These are phyloP conservation scores for Silurus glanis DNA, from an alignment of 2,113 vertebrate genomes.

Conservation along the genomic window DNA sequence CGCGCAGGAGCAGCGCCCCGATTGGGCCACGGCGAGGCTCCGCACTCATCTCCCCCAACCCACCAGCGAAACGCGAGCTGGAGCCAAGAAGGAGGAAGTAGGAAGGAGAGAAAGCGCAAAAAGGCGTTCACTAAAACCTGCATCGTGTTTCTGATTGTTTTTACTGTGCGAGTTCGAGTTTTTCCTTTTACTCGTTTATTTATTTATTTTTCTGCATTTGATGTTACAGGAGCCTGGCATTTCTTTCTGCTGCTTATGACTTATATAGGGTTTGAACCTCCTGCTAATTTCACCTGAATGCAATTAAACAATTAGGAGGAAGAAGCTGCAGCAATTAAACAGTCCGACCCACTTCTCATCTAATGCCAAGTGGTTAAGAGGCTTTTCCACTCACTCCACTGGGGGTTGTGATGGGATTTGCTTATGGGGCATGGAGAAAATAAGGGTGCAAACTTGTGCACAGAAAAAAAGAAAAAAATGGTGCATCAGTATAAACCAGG, in stretches of 20 bases:
- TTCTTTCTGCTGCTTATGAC: background rate
- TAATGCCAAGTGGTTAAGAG: conserved; percentile 70
- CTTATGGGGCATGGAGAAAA: background rate
- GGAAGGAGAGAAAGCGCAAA: conserved; percentile 71
- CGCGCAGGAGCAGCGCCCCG: conserved; percentile 71
- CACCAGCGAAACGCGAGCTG: conserved; percentile 71
- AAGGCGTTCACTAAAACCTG: conserved; percentile 72
- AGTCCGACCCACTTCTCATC: conserved; percentile 42
- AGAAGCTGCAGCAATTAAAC: conserved; percentile 41
- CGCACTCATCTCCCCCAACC: conserved; percentile 70
- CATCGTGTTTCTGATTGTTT: conserved; percentile 55
- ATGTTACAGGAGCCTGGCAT: background rate
- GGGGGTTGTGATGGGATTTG: conserved; percentile 4
- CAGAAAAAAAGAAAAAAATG: background rate
- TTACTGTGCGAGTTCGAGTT: background rate
- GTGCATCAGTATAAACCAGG: background rate
- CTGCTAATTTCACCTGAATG: conserved; percentile 58
- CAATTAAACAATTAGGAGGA: conserved; percentile 57
- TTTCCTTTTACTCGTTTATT: background rate
- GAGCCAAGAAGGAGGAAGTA: conserved; percentile 74
- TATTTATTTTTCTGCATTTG: background rate
- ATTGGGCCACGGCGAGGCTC: conserved; percentile 72
- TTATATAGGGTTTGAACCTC: conserved; percentile 55
- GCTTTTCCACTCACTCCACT: conserved; percentile 43
- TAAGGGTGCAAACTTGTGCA: background rate